Evolutionary conservation across 2,797 vertebrate species (phyloP), one percentile per base, ranked within the genome.

Genomic region (Alosa sapidissima): DNA sequence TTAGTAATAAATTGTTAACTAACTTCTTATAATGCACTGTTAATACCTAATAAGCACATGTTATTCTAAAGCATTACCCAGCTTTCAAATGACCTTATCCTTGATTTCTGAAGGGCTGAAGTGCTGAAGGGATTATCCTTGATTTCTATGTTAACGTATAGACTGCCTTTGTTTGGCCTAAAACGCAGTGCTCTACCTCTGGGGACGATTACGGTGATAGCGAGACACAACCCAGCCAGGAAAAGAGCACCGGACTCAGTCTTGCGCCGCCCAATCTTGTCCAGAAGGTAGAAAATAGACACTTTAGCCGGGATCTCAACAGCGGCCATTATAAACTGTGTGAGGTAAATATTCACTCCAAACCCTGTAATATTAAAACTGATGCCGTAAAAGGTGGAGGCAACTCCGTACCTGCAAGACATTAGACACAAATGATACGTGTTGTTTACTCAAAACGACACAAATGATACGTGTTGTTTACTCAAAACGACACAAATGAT

Each of bases 381-480:
- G 92, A 97, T 95, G 55, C 96, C 96, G 0, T 98, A 98, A 82
- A 97, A 98, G 65, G 96, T 96, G 90, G 96, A 96, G 81, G 97
- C 95, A 65, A 96, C 95, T 1, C 96, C 97, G 81, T 94, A 98
- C 98, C 97, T 99, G 85, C 36, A 83, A 84, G 65, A 28, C 1
- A 48, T 21, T 24, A 75, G 33, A 75, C 65, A 13, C 4, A 55
- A 78, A 21, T 60, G 11, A 28, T n/a, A n/a, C n/a, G n/a, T n/a
- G n/a, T n/a, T n/a, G n/a, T n/a, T n/a, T n/a, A n/a, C n/a, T n/a
- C n/a, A n/a, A n/a, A n/a, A n/a, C n/a, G n/a, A n/a, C n/a, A n/a
- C n/a, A n/a, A n/a, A n/a, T n/a, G n/a, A n/a, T n/a, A n/a, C n/a
- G n/a, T n/a, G n/a, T n/a, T n/a, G n/a, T n/a, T n/a, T n/a, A n/a